Evolutionary conservation across 2,888 invertebrate genomes (phyloP), one percentile per base, ranked within the genome.

Genomic region (Furcula furcula): DNA sequence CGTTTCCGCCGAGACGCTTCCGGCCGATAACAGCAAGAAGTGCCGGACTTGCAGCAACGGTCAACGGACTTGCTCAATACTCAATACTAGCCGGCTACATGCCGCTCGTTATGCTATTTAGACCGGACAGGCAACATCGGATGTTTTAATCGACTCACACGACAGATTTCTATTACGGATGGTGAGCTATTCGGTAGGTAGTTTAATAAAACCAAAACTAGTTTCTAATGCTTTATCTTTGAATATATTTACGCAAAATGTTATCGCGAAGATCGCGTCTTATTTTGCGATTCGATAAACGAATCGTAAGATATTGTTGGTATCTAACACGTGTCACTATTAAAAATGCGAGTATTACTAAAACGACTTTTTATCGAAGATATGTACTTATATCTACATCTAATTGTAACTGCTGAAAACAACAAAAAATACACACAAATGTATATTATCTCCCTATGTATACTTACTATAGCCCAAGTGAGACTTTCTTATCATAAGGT

Each of bases 11-110:
- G 76, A 64, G 62, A 46, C 64, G 66, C 80, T 88, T 87, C 88
- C 88, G 87, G 72, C 58, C 74, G 85, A 84, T 86, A 86, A 77
- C 82, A 75, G 74, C 77, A 82, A 82, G 78, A 55, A 63, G 65
- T 49, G 54, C 54, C 46, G 46, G 55, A 49, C 62, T 65, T 56
- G 66, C 70, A 60, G 63, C 69, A 71, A 65, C 85, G 86, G 86
- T 87, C 87, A 87, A 81, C 76, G 84, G 66, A 72, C 82, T 77
- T 67, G 41, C 53, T 55, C 52, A 49, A 55, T 58, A 51, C 47
- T 48, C 44, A 40, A 55, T 59, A 53, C 40, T 34, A 25, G 31
- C 27, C n/a, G 4, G 25, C 28, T 53, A 40, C 52, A 36, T 55
- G 55, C 52, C 35, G 41, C 34, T 54, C 35, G 46, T 54, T 41